phyloP scores from a whole-genome alignment of 2,888 invertebrate genomes.

The Tenthredo notha region DNA sequence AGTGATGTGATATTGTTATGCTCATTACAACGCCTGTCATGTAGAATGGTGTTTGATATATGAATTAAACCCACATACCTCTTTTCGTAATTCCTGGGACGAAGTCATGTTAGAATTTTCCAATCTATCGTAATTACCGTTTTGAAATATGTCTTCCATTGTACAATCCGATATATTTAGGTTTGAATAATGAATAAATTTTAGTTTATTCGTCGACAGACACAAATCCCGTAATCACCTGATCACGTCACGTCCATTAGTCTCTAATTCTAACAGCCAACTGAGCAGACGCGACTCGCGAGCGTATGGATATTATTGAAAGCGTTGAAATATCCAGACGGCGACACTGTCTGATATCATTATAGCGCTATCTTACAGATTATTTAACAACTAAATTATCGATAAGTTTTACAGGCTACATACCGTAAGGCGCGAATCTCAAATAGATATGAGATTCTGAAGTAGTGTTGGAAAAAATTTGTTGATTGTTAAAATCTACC shows the following conservation, averaged over 20 bases:
- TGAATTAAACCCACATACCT: conserved; percentile 66
- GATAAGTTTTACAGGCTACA: neutral
- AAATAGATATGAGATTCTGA: neutral
- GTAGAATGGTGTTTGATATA: neutral
- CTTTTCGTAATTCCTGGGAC: conserved; percentile 67
- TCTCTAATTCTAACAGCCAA: conserved; percentile 1
- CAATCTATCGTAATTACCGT: conserved; percentile 72
- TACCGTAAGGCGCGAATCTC: neutral
- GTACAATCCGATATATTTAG: neutral
- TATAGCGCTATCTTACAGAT: neutral
- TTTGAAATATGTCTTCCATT: conserved; percentile 74
- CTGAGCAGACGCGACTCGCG: conserved; percentile 2
- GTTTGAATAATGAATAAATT: neutral
- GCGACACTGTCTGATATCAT: neutral
- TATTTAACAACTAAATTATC: neutral
- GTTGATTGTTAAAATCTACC: neutral
- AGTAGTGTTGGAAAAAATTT: neutral
- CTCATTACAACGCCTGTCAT: neutral
- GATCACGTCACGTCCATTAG: conserved; percentile 19
- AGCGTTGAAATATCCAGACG: neutral
- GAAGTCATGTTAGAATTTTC: conserved; percentile 67
- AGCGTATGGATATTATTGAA: neutral
- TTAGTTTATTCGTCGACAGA: neutral
- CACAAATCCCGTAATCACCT: neutral
- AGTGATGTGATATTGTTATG: conserved; percentile 1